Evolutionary conservation across 2,113 vertebrate genomes (phyloP).

Genomic region (Pachypanchax playfairii): DNA sequence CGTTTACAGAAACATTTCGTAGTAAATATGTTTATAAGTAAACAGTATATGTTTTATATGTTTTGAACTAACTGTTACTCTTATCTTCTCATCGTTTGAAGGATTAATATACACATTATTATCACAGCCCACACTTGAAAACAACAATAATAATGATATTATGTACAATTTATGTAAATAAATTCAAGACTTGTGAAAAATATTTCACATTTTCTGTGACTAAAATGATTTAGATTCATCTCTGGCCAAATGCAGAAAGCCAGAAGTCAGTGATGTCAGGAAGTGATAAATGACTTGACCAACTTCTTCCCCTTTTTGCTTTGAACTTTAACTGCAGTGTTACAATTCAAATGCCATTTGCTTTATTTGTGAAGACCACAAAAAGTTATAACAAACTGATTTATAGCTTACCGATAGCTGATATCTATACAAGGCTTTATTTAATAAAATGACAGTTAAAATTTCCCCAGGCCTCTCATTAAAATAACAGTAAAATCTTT

Average conservation of each 20-base stretch:
- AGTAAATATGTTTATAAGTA: too few relatives aligned
- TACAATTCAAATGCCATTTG: conserved; percentile 17
- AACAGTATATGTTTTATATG: too few relatives aligned
- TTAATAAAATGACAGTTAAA: too few relatives aligned
- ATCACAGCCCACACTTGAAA: too few relatives aligned
- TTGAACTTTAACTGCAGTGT: neutral
- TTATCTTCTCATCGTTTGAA: too few relatives aligned
- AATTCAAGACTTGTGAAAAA: conserved; percentile 8
- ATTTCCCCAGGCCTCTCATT: too few relatives aligned
- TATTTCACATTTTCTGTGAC: neutral
- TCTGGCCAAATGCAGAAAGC: conserved; percentile 39
- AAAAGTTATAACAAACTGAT: neutral
- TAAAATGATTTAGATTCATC: neutral
- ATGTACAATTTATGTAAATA: neutral
- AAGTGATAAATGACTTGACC: conserved; percentile 22
- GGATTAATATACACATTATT: neutral
- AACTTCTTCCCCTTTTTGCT: conserved; percentile 6
- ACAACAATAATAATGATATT: too few relatives aligned
- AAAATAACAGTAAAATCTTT: too few relatives aligned
- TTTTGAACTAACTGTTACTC: too few relatives aligned
- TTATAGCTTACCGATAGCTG: too few relatives aligned
- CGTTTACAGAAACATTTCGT: too few relatives aligned
- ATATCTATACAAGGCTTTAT: too few relatives aligned
- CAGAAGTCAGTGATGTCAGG: conserved; percentile 32
- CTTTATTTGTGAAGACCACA: conserved; percentile 1